Base-by-base conservation (phyloP, 2,888 invertebrate species). In the Salticus scenicus region DNA sequence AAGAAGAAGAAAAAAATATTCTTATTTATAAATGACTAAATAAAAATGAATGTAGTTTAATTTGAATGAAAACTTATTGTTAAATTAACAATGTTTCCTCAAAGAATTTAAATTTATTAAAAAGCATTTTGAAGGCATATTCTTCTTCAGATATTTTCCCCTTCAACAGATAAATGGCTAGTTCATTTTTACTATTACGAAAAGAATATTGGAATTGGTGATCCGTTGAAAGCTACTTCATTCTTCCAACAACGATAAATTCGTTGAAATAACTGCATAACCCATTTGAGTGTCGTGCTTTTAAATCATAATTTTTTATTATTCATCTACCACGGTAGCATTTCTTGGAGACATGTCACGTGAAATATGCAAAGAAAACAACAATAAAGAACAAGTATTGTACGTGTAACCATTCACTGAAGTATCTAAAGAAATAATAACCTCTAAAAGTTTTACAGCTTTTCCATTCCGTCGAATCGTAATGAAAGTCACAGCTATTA, bases 401-500 rank as follows among this genome's bases (percentile, higher is more conserved):
- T 10, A 37, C 37, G 10, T 2, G 57, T 1, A 24, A 57, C 4
- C 5, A 17, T 57, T 24, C 24, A 5, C 57, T 17, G 20, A 57
- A 57, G 17, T 47, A 14, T 47, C 17, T 14, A 17, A 57, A 24
- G 20, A 24, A 57, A 57, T 57, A 57, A 57, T 24, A 57, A 57
- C 57, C 24, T 17, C 24, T 57, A 57, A 57, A 57, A 57, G 5
- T 57, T 57, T 57, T 57, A 57, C 12, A 24, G 57, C 57, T 57
- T 57, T 57, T 24, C 57, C 57, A 24, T 57, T 57, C 57, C 57
- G 1, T 24, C 20, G 57, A 57, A 57, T 57, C 57, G 57, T 57
- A 57, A 57, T 57, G 57, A 57, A 57, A 57, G 57, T 57, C 57
- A 17, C 24, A 57, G 57, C 57, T 57, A 57, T 57, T 57, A 57